Conservation (phyloP, 2,797 vertebrate species). For the Propithecus perrieri region DNA sequence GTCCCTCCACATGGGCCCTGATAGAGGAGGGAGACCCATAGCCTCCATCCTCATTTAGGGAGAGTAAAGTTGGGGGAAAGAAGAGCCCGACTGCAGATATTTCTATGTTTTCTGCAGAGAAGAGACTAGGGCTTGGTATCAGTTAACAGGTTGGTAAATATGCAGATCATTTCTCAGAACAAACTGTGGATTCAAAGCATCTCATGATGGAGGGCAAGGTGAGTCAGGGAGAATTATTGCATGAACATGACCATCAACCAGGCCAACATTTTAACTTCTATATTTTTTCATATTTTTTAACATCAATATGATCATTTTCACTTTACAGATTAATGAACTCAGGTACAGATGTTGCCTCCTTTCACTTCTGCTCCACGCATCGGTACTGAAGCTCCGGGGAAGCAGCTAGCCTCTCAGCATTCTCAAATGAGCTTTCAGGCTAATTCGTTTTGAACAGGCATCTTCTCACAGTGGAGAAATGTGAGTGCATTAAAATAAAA, state of each 20-base stretch:
- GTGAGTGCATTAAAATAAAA: background rate
- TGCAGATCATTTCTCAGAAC: background rate
- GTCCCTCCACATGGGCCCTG: accelerated
- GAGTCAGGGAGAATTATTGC: background rate
- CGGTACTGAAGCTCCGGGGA: background rate
- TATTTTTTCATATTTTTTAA: background rate
- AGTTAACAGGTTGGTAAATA: background rate
- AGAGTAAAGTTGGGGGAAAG: background rate
- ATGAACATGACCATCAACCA: background rate
- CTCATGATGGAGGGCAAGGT: background rate
- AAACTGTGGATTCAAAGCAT: background rate
- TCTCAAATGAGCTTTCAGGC: background rate
- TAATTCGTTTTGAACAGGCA: background rate
- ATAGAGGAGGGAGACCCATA: background rate
- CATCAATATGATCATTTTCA: background rate
- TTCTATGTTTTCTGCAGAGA: background rate
- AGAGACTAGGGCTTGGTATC: background rate
- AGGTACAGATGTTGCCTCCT: background rate
- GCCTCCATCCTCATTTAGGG: background rate
- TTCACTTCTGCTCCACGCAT: background rate
- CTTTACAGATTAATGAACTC: background rate
- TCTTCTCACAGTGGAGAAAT: background rate
- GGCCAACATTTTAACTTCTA: background rate
- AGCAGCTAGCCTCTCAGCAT: background rate
- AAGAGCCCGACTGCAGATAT: background rate